Evolutionary conservation across 2,888 invertebrate genomes (phyloP).

Genomic region (Pterostichus madidus): DNA sequence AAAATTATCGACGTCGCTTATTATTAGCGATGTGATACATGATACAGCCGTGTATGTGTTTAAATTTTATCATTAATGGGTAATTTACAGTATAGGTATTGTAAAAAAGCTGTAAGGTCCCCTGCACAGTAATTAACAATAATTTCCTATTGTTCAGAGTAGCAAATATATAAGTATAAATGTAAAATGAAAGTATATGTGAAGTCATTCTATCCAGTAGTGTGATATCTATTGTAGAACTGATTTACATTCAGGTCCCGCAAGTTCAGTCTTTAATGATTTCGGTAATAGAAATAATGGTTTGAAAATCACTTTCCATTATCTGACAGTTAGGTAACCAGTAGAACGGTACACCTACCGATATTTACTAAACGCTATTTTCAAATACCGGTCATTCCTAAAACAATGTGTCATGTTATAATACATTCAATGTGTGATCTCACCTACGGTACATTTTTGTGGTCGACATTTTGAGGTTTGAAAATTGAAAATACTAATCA

Average conservation of each 20-base stretch:
- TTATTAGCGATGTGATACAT: too few species aligned
- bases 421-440: too few species aligned
- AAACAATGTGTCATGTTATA: neutral
- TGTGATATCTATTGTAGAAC: conserved; percentile 17
- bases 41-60: too few species aligned
- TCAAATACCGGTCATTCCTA: neutral
- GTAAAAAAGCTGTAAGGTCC: too few species aligned
- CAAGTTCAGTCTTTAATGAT: conserved; percentile 44
- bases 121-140: neutral
- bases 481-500: too few species aligned
- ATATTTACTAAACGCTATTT: neutral
- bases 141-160: too few species aligned
- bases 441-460: too few species aligned
- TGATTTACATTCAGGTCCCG: conserved; percentile 54
- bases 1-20: too few species aligned
- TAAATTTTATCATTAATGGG: too few species aligned
- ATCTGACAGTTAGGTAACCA: conserved; percentile 3
- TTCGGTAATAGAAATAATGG: conserved; percentile 58
- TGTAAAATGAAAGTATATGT: neutral
- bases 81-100: too few species aligned
- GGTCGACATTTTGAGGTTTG: too few species aligned
- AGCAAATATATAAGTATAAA: neutral
- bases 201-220: neutral
- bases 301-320: conserved; percentile 55
- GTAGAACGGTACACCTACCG: neutral